A percentile compares a stretch with the other conserved stretches of the same genome.
These are phyloP conservation scores for Anoplopoma fimbria DNA, from an alignment of 2,113 vertebrate species.

Conservation along the genomic window DNA sequence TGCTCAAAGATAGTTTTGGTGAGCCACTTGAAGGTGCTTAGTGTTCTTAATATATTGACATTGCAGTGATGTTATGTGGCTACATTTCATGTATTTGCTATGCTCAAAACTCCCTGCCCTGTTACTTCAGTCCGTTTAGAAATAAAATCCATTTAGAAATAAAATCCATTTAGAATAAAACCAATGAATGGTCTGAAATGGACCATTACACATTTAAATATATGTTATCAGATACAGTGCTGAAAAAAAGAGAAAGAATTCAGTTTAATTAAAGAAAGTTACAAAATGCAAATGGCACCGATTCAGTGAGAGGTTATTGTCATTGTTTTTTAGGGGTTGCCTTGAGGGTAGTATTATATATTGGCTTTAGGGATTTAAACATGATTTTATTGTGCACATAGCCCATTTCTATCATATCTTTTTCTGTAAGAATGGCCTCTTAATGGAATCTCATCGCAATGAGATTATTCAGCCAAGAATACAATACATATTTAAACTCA, in stretches of 20 bases:
- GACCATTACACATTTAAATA: background rate
- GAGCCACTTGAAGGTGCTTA: background rate
- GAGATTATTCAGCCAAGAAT: background rate
- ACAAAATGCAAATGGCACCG: background rate
- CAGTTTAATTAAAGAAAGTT: background rate
- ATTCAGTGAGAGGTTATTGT: background rate
- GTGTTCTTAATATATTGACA: background rate
- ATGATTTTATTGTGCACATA: background rate
- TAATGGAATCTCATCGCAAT: background rate
- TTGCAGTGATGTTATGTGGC: background rate
- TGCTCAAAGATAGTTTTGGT: background rate
- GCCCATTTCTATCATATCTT: background rate
- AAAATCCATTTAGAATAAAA: too few species aligned
- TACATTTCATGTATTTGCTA: background rate
- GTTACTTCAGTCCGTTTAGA: background rate
- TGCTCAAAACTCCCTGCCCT: background rate
- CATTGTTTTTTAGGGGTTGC: background rate
- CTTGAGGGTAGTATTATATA: background rate
- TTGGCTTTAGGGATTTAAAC: conserved; percentile 21
- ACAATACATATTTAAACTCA: background rate
- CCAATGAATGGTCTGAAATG: background rate
- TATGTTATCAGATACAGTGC: background rate
- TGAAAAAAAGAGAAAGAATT: background rate
- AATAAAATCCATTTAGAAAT: too few species aligned
- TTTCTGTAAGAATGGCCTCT: background rate